A percentile compares a stretch with the other conserved stretches of the same genome.
Conservation (phyloP, 1,140 invertebrate genomes). For the Glossosoma conforme region DNA sequence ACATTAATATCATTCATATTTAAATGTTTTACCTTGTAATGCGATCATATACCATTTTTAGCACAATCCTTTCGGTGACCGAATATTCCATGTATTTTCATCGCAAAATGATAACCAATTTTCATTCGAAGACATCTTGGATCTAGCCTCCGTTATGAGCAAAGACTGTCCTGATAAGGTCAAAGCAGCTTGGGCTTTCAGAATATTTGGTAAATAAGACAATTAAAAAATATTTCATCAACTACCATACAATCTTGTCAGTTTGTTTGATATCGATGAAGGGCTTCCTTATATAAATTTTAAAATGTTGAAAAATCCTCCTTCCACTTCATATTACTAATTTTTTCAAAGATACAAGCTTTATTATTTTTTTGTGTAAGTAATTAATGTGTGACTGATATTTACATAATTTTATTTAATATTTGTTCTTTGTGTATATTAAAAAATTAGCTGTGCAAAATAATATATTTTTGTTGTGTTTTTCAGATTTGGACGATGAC, state of each 20-base stretch:
- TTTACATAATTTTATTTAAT: not conserved
- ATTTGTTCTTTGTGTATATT: not conserved
- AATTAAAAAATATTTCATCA: not conserved
- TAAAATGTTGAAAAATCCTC: too few species aligned
- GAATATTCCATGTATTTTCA: conserved; percentile 68
- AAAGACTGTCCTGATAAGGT: conserved; percentile 61
- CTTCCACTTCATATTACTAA: too few species aligned
- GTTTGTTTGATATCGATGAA: too few species aligned
- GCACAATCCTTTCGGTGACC: conserved; percentile 67
- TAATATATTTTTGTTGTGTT: conserved; percentile 23
- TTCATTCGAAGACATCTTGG: conserved; percentile 71
- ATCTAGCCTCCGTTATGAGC: conserved; percentile 69
- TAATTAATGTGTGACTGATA: too few species aligned
- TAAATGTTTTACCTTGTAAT: conserved; percentile 1
- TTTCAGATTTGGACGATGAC: conserved; percentile 57
- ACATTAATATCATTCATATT: too few species aligned
- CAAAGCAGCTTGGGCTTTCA: conserved; percentile 72
- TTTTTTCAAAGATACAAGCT: too few species aligned
- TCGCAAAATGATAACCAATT: conserved; percentile 59
- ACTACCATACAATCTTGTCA: too few species aligned
- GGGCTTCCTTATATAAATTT: too few species aligned
- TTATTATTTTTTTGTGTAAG: not conserved
- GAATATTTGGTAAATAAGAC: conserved; percentile 68
- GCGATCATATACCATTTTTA: conserved; percentile 45
- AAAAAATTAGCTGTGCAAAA: conserved; percentile 2